Conservation (phyloP, 1,140 invertebrate genomes). For the Aradophagus sp. region DNA sequence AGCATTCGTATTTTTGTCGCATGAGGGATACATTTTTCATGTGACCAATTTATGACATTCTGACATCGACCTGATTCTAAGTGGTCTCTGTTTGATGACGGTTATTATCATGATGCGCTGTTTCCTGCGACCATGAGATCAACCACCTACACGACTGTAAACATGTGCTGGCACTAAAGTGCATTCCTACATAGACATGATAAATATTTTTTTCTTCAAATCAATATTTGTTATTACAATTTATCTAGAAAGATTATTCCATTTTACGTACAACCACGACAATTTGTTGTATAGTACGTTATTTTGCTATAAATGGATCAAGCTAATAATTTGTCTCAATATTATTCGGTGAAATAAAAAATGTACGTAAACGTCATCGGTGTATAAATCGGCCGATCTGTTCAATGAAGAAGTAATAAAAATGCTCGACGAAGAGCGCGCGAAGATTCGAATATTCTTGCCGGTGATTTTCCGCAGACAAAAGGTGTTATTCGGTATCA, state of each 20-base stretch:
- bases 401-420: slow-evolving; percentile 51
- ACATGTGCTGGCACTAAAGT: slow-evolving; percentile 38
- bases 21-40: slow-evolving; percentile 28
- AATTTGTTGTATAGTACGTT: too few species aligned
- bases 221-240: too few species aligned
- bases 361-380: too few species aligned
- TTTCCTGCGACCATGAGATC: slow-evolving; percentile 73
- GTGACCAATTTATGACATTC: slow-evolving; percentile 52
- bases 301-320: too few species aligned
- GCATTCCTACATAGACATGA: slow-evolving; percentile 29
- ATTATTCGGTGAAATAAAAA: too few species aligned
- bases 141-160: slow-evolving; percentile 60
- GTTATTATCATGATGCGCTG: slow-evolving; percentile 74
- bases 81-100: slow-evolving; percentile 73
- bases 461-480: slow-evolving; percentile 65
- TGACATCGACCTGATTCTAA: slow-evolving; percentile 68
- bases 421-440: slow-evolving; percentile 53
- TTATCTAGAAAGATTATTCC: too few species aligned
- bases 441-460: slow-evolving; percentile 67
- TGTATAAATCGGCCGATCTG: too few species aligned
- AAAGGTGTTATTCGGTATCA: slow-evolving; percentile 68
- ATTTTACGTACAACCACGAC: too few species aligned
- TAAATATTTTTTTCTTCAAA: too few species aligned
- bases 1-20: slow-evolving; percentile 3
- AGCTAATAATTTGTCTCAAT: too few species aligned